Evolutionary conservation across 2,888 invertebrate genomes (phyloP).

Genomic region (Cryptophagus acutangulus): DNA sequence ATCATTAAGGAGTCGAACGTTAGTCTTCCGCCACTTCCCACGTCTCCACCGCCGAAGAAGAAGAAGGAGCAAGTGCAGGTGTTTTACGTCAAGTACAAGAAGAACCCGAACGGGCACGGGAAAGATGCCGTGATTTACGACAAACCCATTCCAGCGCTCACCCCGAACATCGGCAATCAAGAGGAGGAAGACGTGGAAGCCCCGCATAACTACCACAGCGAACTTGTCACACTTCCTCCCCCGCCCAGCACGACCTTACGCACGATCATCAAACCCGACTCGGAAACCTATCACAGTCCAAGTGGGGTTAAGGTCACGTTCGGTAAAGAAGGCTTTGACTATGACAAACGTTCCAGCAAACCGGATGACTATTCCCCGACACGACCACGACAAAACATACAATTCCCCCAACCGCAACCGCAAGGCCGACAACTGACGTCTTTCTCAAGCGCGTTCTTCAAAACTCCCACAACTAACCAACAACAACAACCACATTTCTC

Average conservation of each 20-base stretch:
- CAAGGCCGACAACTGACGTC: conserved; percentile 37
- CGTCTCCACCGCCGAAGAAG: conserved; percentile 52
- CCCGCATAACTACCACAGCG: conserved; percentile 38
- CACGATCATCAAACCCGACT: conserved; percentile 81
- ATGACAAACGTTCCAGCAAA: conserved; percentile 47
- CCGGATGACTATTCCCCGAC: conserved; percentile 45
- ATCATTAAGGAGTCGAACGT: conserved; percentile 88
- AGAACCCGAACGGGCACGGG: conserved; percentile 67
- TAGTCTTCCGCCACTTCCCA: conserved; percentile 62
- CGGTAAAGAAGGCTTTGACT: conserved; percentile 59
- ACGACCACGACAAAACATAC: background rate
- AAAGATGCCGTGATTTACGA: conserved; percentile 74
- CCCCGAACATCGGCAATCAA: conserved; percentile 59
- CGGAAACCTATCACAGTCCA: conserved; percentile 75
- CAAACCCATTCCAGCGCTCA: conserved; percentile 72
- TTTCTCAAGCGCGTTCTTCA: conserved; percentile 32
- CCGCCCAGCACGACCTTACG: conserved; percentile 73
- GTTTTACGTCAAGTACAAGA: conserved; percentile 86
- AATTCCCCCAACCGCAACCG: conserved; percentile 25
- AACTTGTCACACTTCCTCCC: conserved; percentile 45
- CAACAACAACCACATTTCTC: conserved; percentile 55
- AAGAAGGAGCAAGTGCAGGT: conserved; percentile 84
- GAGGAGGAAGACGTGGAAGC: conserved; percentile 52
- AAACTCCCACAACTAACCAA: conserved; percentile 39
- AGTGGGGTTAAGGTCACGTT: conserved; percentile 80